These are phyloP conservation scores for Caenorhabditis sp. DNA, from an alignment of 2,888 invertebrate species.

Conservation along the genomic window DNA sequence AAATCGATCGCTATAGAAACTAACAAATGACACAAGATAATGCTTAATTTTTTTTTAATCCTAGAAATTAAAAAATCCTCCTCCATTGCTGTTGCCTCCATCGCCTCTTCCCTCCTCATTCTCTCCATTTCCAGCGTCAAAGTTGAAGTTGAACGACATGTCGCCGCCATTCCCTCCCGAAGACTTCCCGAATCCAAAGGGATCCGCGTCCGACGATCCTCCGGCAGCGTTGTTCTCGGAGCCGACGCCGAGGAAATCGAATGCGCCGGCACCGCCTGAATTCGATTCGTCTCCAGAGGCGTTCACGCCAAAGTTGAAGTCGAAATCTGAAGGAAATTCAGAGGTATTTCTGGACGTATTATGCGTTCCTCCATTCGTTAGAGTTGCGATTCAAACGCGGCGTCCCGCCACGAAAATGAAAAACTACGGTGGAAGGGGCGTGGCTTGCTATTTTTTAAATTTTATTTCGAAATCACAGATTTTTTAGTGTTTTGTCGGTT, in stretches of 20 bases:
- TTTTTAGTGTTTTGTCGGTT: too few relatives aligned
- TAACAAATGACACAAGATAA: neutral
- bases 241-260: slow-evolving; percentile 35
- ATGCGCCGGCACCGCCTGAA: slow-evolving; percentile 24
- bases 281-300: slow-evolving; percentile 32
- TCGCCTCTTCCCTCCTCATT: slow-evolving; percentile 26
- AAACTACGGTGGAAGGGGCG: too few relatives aligned
- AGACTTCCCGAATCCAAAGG: slow-evolving; percentile 47
- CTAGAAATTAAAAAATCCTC: slow-evolving; percentile 49
- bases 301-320: slow-evolving; percentile 29
- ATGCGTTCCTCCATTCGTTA: too few relatives aligned
- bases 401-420: too few relatives aligned
- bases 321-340: slow-evolving; percentile 34
- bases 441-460: too few relatives aligned
- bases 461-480: too few relatives aligned
- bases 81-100: slow-evolving; percentile 26
- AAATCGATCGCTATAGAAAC: too few relatives aligned
- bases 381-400: too few relatives aligned
- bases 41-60: too few relatives aligned
- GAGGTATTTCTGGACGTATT: neutral
- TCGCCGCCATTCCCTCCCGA: slow-evolving; percentile 25
- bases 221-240: slow-evolving; percentile 6
- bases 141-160: slow-evolving; percentile 49
- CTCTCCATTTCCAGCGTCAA: slow-evolving; percentile 17
- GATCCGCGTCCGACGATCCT: slow-evolving; percentile 17